A percentile compares a stretch with the other conserved stretches of the same genome.
Evolutionary conservation across 1,140 invertebrate genomes (phyloP).

Genomic region (Dufourea novaeangliae): DNA sequence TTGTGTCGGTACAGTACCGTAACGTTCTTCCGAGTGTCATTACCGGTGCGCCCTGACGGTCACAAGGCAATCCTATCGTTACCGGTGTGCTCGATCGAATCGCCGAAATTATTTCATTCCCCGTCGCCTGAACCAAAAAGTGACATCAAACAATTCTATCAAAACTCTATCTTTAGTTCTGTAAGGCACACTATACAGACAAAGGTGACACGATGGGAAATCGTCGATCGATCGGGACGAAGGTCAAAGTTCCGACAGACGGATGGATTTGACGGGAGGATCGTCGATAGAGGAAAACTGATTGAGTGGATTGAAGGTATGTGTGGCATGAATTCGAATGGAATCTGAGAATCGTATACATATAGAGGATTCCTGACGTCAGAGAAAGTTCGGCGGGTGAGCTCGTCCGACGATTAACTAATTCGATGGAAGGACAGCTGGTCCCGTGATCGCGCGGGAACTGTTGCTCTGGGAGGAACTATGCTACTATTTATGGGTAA

Average conservation of each 20-base stretch:
- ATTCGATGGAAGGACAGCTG: not conserved
- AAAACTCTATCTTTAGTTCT: no score
- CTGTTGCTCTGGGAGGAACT: no score
- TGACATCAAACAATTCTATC: no score
- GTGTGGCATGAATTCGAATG: not conserved
- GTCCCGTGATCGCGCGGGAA: not conserved
- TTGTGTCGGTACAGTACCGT: slow-evolving; percentile 70
- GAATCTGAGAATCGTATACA: not conserved
- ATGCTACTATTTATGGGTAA: no score
- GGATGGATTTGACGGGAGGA: not conserved
- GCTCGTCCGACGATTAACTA: not conserved
- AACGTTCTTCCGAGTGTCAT: slow-evolving; percentile 65
- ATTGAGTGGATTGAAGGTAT: not conserved
- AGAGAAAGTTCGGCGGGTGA: not conserved
- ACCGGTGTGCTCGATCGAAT: slow-evolving; percentile 37
- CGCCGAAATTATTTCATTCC: no score
- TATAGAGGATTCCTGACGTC: not conserved
- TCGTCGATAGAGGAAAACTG: not conserved
- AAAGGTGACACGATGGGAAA: not conserved
- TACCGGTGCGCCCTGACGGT: slow-evolving; percentile 61
- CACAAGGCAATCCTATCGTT: slow-evolving; percentile 57
- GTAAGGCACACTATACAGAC: no score
- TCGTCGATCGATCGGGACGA: not conserved
- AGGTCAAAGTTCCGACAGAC: not conserved
- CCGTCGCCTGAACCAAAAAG: no score